These are phyloP conservation scores for Alouatta palliata DNA, from an alignment of 2,113 vertebrate species.

Conservation along the genomic window DNA sequence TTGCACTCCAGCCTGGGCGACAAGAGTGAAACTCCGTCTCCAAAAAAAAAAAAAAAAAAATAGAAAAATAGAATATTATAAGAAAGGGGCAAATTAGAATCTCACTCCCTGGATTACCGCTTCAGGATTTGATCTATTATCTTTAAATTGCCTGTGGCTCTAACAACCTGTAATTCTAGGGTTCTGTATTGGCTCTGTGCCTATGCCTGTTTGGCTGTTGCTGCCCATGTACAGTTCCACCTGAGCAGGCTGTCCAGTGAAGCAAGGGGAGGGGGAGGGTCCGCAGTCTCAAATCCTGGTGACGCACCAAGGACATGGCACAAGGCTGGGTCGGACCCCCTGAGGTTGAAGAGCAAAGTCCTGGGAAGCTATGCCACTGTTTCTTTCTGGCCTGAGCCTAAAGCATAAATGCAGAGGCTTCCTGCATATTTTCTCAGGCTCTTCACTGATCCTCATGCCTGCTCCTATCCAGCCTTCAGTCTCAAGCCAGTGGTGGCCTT, in stretches of 20 bases:
- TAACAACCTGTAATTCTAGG: background rate
- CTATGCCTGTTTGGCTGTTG: background rate
- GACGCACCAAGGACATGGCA: background rate
- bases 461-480: background rate
- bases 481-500: background rate
- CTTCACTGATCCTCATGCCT: background rate
- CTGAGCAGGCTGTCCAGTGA: background rate
- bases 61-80: background rate
- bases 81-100: background rate
- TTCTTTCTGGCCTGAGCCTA: background rate
- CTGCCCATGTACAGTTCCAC: background rate
- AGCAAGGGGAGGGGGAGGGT: background rate
- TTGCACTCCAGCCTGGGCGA: too few relatives aligned
- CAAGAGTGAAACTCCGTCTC: too few relatives aligned
- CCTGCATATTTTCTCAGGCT: background rate
- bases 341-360: background rate
- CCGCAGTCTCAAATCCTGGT: background rate
- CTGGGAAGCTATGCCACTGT: background rate
- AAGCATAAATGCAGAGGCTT: background rate
- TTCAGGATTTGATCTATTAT: background rate
- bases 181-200: background rate
- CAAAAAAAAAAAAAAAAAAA: too few relatives aligned
- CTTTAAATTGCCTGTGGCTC: background rate
- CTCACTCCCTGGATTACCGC: background rate
- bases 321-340: background rate